Base-by-base conservation (phyloP, 2,113 vertebrate species). In the Sterrhoptilus dennistouni region DNA sequence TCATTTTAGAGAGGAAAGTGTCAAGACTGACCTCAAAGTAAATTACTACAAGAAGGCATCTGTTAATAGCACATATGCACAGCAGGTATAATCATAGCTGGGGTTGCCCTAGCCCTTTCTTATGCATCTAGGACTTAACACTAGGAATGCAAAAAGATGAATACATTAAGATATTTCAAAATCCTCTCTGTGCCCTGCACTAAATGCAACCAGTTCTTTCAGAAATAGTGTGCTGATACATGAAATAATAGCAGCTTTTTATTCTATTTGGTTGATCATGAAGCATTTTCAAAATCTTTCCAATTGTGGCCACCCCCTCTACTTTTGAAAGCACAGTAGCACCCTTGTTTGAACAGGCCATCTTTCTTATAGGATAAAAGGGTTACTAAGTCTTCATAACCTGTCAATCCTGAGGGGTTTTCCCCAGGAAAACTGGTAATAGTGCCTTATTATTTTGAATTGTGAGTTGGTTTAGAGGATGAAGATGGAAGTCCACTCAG, bases 391-490 rank as follows among this genome's bases (percentile, higher is more conserved):
- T 90, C 89, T 95, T 92, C 86, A 93, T 87, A 50, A 64, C 45
- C 95, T 81, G 87, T 84, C 93, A 95, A 83, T 92, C 44, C n/a
- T 84, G 75, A 88, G 95, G 96, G 88, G 82, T 85, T 85, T 94
- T 93, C 83, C 89, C 53, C 89, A 79, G 93, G 96, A 96, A 96
- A 94, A 89, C 74, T 42, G 90, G 85, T 77, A 91, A 90, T 57
- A 93, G 85, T 82, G 47, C n/a, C 86, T 92, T 90, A 91, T 97
- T 97, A 97, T 97, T 97, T 97, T 97, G 97, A 97, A 97, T 95
- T 95, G 80, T 66, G 81, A 94, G 61, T 86, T 95, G 66, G 87
- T 90, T 96, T 90, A 81, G 82, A 81, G 85, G 70, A 83, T 89
- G 91, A 90, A 96, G 93, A 87, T 94, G 83, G 95, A 96, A 96